Evolutionary conservation across 2,888 invertebrate species (phyloP), one percentile per base, ranked within the genome.

Genomic region (Aphidius colemani): DNA sequence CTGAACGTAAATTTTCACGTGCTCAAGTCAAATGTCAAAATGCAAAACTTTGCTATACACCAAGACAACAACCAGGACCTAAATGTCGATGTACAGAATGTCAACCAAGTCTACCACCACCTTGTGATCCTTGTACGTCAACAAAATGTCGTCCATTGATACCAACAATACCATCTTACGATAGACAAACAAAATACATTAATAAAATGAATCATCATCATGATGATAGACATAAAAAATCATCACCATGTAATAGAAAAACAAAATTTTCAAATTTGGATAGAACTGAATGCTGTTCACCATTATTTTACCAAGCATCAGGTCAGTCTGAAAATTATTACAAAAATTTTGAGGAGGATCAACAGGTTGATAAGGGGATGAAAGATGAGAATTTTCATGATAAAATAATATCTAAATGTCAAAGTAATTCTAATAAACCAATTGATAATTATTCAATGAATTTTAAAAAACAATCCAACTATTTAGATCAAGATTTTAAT

Each of bases 1-100:
- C 72, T 60, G 77, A 77, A 49, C 70, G 74, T 9, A 71, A 69
- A 63, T 76, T 76, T 43, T 61, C 73, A 1, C 67, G 70, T 56
- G 61, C 69, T 7, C 71, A 68, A 40, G 53, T 70, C 6, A 69
- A 61, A 43, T 77, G 76, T 60, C 70, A 70, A 6, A 74, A 75
- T 61, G 70, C 70, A 1, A 67, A 71, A 59, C 40, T 70, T 7
- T 75, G 75, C 57, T 73, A 72, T 6, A 53, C 69, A 2, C 71
- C 71, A 11, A 68, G 72, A 41, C 64, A 65, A 11, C 69, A 68
- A 5, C 70, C 75, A 1, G 69, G 68, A 9, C 67, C 71, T 5
- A 75, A 73, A 39, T 75, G 73, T 63, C 44, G 56, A 11, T 74
- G 74, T 66, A 53, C 63, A 0, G 64, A 69, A 51, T 70, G 71